Evolutionary conservation across 2,888 invertebrate genomes (phyloP), one percentile per base, ranked within the genome.

Genomic region (Hypselothyrea guttata): DNA sequence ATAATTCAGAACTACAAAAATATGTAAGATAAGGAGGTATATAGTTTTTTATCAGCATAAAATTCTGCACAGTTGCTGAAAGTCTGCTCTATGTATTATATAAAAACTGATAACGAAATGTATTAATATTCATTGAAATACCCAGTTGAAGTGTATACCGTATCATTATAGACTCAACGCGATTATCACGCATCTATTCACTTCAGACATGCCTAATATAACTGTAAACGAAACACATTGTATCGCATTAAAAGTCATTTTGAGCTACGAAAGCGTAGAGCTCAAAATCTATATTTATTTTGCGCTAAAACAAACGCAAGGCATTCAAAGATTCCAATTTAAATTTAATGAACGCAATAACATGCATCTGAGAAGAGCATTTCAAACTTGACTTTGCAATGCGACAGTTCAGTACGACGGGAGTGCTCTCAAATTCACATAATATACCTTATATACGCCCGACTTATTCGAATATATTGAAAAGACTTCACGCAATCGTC

Each of bases 271-370:
- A 75, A 48, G 62, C 57, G 38, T 30, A 57, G 41, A 46, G 35
- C 63, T 53, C 55, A 58, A 64, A 68, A 73, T 78, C 63, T 82
- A 73, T 78, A 82, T 78, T 75, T 82, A 71, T 75, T 66, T 62
- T 48, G 51, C 33, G 35, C 31, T 51, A 57, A 62, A 31, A 53
- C 31, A 38, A 35, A 16, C 47, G 27, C 42, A 44, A 27, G n/a
- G 7, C n/a, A 18, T 33, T 35, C 13, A 9, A 8, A 33, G 4
- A 54, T 44, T 51, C 52, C 49, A 42, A 51, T 30, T 44, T 30
- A 2, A 44, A 58, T 67, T 49, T 35, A 35, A 35, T 22, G 41
- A 47, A 52, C 49, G n/a, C n/a, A 53, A 42, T 59, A n/a, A 34
- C 22, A 54, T 58, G 46, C 44, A 47, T 53, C 28, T 18, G 34